A percentile compares a stretch with the other conserved stretches of the same genome.
phyloP scores from a whole-genome alignment of 2,888 invertebrate species.

The Folsomia manolachei region DNA sequence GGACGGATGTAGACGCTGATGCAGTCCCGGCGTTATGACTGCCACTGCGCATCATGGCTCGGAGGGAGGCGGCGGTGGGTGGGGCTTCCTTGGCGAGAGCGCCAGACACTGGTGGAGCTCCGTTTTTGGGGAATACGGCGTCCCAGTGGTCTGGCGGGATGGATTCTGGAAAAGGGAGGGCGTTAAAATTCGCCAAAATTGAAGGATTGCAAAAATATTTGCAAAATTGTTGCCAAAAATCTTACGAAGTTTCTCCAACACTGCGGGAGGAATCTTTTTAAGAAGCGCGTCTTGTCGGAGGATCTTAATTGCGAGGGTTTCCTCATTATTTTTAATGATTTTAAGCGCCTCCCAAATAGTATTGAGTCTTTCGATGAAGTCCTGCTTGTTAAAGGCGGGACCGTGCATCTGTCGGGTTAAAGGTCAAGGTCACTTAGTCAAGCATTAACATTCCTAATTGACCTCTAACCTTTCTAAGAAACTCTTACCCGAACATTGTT shows the following conservation, averaged over 20 bases:
- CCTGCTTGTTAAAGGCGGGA: conserved; percentile 42
- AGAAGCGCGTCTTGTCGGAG: conserved; percentile 40
- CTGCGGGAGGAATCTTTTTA: conserved; percentile 37
- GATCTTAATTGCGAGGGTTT: conserved; percentile 42
- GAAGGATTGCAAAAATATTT: neutral
- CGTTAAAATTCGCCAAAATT: neutral
- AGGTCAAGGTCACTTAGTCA: neutral
- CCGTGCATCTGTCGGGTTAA: neutral
- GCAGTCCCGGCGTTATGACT: neutral
- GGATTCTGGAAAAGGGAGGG: conserved; percentile 24
- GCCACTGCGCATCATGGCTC: too few species aligned
- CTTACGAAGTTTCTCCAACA: conserved; percentile 43
- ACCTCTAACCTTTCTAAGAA: neutral
- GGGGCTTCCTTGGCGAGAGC: too few species aligned
- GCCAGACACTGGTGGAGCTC: too few species aligned
- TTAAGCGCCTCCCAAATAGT: conserved; percentile 48
- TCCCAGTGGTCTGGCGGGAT: conserved; percentile 41
- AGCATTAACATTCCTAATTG: neutral
- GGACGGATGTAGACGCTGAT: conserved; percentile 26
- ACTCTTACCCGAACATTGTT: conserved; percentile 27
- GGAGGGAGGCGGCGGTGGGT: neutral
- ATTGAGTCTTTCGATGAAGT: conserved; percentile 40
- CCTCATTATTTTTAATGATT: conserved; percentile 45
- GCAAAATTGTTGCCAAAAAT: neutral
- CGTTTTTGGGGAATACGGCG: conserved; percentile 30